Percentiles rank a stretch among this genome's conserved stretches.
These are phyloP conservation scores for Slavum lentiscoides DNA, from an alignment of 2,888 invertebrate species.

Conservation along the genomic window DNA sequence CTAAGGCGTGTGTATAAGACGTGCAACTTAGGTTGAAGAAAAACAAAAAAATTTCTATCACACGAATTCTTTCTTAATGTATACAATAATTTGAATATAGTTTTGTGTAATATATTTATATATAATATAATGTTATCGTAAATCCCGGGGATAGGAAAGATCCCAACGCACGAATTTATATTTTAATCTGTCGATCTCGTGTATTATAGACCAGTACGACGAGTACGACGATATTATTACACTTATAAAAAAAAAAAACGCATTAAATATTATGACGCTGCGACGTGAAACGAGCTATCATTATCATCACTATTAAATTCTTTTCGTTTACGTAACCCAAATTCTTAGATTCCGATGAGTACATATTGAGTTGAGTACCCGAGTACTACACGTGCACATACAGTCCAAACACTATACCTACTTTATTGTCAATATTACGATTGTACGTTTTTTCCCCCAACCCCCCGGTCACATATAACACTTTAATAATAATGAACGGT, in stretches of 20 bases:
- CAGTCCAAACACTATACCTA: no score
- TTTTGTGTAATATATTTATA: not conserved
- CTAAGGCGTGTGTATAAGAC: no score
- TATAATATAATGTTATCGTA: not conserved
- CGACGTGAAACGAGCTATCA: not conserved
- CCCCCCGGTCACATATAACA: not conserved
- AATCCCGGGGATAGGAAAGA: not conserved
- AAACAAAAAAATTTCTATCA: not conserved
- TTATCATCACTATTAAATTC: not conserved
- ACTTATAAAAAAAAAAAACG: no score
- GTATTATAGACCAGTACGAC: no score
- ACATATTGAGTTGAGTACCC: not conserved
- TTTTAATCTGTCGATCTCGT: slow-evolving; percentile 5
- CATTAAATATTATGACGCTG: no score
- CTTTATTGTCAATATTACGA: not conserved
- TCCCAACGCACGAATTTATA: not conserved
- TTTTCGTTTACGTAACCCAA: slow-evolving; percentile 19
- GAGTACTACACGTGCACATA: no score
- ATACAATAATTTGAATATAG: not conserved
- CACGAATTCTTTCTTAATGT: slow-evolving; percentile 27
- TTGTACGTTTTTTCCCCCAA: not conserved
- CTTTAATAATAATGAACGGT: not conserved
- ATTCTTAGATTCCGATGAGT: slow-evolving; percentile 1
- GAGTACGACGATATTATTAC: no score
- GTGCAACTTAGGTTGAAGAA: no score